Base-by-base conservation (phyloP, 2,113 vertebrate genomes). In the Pomatorhinus ruficollis region DNA sequence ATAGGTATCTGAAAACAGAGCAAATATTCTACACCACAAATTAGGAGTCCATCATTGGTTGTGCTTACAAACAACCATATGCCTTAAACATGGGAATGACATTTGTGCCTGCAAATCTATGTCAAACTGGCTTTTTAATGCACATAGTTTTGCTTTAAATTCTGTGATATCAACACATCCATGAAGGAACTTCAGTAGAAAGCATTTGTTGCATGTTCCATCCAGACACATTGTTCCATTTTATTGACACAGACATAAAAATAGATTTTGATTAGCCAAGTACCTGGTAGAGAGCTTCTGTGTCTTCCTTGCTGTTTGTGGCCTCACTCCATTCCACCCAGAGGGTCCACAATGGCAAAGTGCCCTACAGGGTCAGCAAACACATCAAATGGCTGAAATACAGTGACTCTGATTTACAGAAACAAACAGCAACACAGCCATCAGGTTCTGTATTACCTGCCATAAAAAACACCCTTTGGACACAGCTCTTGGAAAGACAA, bases 241-340 rank as follows among this genome's bases (percentile, higher is more conserved):
- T 74, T 49, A 65, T 17, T 88, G 79, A 47, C 4, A 39, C 4
- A 39, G 30, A 39, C 47, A 66, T 22, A 45, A 52, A 84, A 80
- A 13, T 14, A 68, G 28, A 57, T 77, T 77, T 70, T 56, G 30
- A 15, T 83, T 70, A 84, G 52, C 28, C 37, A 57, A 37, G 23
- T 97, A 99, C 99, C 99, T 99, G 98, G 95, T 99, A 99, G 49
- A 99, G 61, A 24, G 97, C 96, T 76, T 99, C 98, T 0, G 99
- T 99, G 70, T 98, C 98, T 39, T 98, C 98, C 8, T 97, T 94
- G 90, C 91, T 98, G 86, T 98, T 96, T 15, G 91, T 90, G 37
- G 79, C 74, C 90, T 97, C 96, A 84, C 99, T 99, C 99, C 99
- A 99, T 85, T 99, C 97, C 47, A 98, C 96, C 98, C 98, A 98